These are phyloP conservation scores for Sakesphorus luctuosus DNA, from an alignment of 2,113 vertebrate genomes.

Conservation along the genomic window DNA sequence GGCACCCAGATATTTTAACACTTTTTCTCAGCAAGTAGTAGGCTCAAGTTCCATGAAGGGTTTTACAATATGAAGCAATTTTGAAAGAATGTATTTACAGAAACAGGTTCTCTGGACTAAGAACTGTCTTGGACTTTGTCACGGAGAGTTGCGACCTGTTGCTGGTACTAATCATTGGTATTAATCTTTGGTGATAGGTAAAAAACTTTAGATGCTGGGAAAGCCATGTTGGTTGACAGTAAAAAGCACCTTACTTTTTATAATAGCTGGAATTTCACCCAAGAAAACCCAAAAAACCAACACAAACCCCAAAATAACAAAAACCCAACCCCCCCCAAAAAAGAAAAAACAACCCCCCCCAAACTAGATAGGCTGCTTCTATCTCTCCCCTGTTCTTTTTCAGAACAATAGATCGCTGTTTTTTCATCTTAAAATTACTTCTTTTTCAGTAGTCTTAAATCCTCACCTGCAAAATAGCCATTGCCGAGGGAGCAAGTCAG, in stretches of 20 bases:
- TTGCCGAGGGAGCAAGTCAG: not conserved
- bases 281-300: not conserved
- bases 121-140: not conserved
- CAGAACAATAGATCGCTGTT: not conserved
- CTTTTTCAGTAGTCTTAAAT: not conserved
- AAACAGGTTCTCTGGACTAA: not conserved
- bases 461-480: not conserved
- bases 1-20: not conserved
- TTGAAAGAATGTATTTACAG: not conserved
- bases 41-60: not conserved
- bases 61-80: not conserved
- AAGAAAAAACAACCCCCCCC: fast-evolving
- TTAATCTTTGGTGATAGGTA: not conserved
- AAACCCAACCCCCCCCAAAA: fast-evolving
- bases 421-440: not conserved
- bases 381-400: not conserved
- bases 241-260: slow-evolving; percentile 35
- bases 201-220: not conserved
- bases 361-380: not conserved
- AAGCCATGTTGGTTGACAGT: not conserved
- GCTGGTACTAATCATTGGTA: not conserved
- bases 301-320: not conserved
- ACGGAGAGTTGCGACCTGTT: not conserved
- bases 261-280: not conserved
- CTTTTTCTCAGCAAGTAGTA: not conserved